Evolutionary conservation across 2,797 vertebrate genomes (phyloP).

Genomic region (Galaxias olidus): DNA sequence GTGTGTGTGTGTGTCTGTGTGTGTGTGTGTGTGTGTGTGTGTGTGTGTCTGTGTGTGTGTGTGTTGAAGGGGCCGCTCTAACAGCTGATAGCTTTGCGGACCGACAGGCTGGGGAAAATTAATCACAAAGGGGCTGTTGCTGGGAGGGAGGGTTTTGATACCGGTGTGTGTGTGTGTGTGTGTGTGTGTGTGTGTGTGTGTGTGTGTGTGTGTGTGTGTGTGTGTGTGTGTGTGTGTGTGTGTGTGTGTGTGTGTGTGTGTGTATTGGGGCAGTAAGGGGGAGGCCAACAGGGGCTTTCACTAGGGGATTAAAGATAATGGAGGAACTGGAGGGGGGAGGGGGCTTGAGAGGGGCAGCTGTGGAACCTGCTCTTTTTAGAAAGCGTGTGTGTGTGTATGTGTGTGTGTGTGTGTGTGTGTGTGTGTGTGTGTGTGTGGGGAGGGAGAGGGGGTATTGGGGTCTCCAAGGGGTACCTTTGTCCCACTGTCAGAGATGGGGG

Average conservation of each 20-base stretch:
- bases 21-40: conserved; percentile 39
- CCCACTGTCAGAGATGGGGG: conserved; percentile 62
- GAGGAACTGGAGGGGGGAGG: conserved; percentile 38
- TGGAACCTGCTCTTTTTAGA: conserved; percentile 67
- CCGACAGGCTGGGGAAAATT: conserved; percentile 44
- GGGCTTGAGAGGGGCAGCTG: conserved; percentile 78
- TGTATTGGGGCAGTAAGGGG: conserved; percentile 30
- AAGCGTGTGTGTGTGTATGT: conserved; percentile 6
- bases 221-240: conserved; percentile 20
- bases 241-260: background rate
- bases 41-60: conserved; percentile 35
- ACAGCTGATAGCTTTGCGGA: conserved; percentile 77
- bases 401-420: conserved; percentile 25
- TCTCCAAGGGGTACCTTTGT: conserved; percentile 74
- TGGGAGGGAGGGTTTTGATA: background rate
- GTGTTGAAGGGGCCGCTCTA: conserved; percentile 46
- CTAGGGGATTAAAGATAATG: conserved; percentile 75
- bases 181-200: background rate
- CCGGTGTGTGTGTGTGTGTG: background rate
- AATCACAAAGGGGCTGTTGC: conserved; percentile 35
- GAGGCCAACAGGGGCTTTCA: conserved; percentile 61
- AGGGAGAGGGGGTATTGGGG: conserved; percentile 50
- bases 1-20: conserved; percentile 39
- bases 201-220: conserved; percentile 29
- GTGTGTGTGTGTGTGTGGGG: conserved; percentile 23